Evolutionary conservation across 2,797 vertebrate species (phyloP).

Genomic region (Gallinago nigripennis): DNA sequence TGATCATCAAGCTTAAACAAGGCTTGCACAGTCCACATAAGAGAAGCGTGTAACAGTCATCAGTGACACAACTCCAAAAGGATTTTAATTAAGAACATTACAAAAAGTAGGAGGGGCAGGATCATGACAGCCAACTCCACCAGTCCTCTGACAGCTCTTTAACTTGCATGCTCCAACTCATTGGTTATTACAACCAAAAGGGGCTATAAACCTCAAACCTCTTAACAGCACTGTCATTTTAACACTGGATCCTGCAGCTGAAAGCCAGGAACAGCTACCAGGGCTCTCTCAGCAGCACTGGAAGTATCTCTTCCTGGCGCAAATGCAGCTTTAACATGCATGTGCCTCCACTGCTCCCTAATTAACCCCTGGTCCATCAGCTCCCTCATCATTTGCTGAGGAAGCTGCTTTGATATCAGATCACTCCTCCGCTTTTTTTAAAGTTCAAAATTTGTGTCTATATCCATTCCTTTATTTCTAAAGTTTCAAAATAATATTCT

Average conservation of each 20-base stretch:
- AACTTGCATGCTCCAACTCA: background rate
- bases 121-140: background rate
- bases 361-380: background rate
- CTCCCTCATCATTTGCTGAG: background rate
- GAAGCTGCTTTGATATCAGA: background rate
- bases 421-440: background rate
- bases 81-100: conserved; percentile 54
- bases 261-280: background rate
- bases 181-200: background rate
- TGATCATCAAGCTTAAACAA: background rate
- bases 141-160: background rate
- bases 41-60: background rate
- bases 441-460: background rate
- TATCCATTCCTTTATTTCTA: background rate
- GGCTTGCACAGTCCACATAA: background rate
- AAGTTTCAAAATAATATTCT: background rate
- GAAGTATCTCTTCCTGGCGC: background rate
- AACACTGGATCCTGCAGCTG: background rate
- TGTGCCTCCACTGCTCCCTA: background rate
- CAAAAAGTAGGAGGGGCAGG: background rate
- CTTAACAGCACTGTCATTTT: background rate
- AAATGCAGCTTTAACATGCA: background rate
- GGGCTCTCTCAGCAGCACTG: background rate
- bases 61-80: conserved; percentile 22
- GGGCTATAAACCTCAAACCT: background rate